Conservation (phyloP, 1,140 invertebrate species). For the Drosophila auraria region DNA sequence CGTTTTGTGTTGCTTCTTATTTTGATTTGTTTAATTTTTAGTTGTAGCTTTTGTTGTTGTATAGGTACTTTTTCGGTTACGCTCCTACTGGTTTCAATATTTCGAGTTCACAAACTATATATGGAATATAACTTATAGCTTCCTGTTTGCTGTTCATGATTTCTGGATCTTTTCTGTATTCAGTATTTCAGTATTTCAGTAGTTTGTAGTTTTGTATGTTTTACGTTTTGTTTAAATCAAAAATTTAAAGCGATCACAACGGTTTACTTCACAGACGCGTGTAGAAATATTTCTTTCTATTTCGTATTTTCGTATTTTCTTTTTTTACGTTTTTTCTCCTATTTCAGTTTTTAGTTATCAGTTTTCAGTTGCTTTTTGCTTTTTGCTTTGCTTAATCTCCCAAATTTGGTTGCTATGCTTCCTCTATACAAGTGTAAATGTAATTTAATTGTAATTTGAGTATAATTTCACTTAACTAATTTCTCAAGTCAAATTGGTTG, state of each 20-base stretch:
- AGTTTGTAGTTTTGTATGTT: constrained; percentile 33
- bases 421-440: constrained; percentile 42
- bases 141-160: constrained; percentile 36
- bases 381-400: constrained; percentile 20
- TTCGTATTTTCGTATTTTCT: constrained; percentile 40
- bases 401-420: constrained; percentile 32
- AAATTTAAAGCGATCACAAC: constrained; percentile 79
- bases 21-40: constrained; percentile 32
- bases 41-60: constrained; percentile 51
- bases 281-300: constrained; percentile 64
- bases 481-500: constrained; percentile 43
- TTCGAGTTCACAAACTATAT: constrained; percentile 42
- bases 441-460: constrained; percentile 49
- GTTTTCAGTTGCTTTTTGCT: constrained; percentile 21
- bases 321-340: constrained; percentile 24
- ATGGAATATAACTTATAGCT: constrained; percentile 47
- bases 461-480: constrained; percentile 55
- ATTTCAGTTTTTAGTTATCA: constrained; percentile 27
- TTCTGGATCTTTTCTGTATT: constrained; percentile 23
- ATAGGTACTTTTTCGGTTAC: constrained; percentile 55
- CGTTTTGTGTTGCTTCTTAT: constrained; percentile 10
- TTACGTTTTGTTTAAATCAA: constrained; percentile 64
- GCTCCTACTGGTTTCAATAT: constrained; percentile 27
- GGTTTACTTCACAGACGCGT: constrained; percentile 79
- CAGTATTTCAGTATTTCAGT: constrained; percentile 24